A percentile compares a stretch with the other conserved stretches of the same genome.
phyloP scores from a whole-genome alignment of 2,113 vertebrate genomes.

The Takifugu flavidus region DNA sequence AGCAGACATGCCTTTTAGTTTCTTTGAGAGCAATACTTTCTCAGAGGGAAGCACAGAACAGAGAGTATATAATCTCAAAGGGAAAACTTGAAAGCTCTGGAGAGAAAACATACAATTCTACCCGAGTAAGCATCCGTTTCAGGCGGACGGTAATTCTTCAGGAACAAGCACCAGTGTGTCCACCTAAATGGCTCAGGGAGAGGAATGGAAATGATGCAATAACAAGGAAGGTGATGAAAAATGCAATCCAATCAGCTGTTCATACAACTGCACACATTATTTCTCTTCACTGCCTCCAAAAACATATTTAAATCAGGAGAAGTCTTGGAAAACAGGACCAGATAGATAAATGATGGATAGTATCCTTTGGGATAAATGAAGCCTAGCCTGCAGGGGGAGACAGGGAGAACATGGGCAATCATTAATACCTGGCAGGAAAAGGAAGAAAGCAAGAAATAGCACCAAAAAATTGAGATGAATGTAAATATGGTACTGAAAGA shows the following conservation, averaged over 20 bases:
- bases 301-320: no score
- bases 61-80: slow-evolving; percentile 1
- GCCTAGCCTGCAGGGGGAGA: no score
- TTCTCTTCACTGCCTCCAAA: no score
- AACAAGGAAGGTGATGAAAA: slow-evolving; percentile 14
- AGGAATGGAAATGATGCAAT: slow-evolving; percentile 8
- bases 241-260: not conserved
- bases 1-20: not conserved
- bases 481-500: no score
- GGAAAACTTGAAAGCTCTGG: slow-evolving; percentile 10
- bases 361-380: no score
- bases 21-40: slow-evolving; percentile 22
- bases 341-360: no score
- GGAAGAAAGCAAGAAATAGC: no score
- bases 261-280: no score
- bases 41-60: slow-evolving; percentile 1
- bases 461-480: no score
- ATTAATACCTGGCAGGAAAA: no score
- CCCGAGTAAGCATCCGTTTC: slow-evolving; percentile 24
- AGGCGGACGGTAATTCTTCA: slow-evolving; percentile 22
- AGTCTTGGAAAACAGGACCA: no score
- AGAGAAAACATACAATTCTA: slow-evolving; percentile 29
- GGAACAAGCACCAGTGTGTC: slow-evolving; percentile 20
- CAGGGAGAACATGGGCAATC: no score
- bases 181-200: slow-evolving; percentile 5